These are phyloP conservation scores for Drosophila silvestris DNA, from an alignment of 2,888 invertebrate genomes.

Conservation along the genomic window DNA sequence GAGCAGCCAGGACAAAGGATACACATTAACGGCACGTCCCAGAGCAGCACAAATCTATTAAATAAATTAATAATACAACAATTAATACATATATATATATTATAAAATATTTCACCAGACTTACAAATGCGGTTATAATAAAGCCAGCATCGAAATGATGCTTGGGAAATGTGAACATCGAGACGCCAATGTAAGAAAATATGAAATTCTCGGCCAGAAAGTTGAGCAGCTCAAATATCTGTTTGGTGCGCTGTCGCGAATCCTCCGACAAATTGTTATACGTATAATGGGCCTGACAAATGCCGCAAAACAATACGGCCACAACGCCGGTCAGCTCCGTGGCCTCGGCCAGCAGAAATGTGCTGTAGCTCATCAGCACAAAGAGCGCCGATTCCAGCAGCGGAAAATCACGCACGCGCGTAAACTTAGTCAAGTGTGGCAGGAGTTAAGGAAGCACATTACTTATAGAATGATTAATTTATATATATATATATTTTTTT, in stretches of 20 bases:
- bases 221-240: constrained; percentile 96
- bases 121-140: constrained; percentile 96
- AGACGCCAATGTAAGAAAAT: constrained; percentile 99
- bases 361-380: constrained; percentile 98
- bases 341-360: constrained; percentile 98
- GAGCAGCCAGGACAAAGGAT: constrained; percentile 95
- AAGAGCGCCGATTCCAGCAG: constrained; percentile 97
- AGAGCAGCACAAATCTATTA: constrained; percentile 93
- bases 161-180: constrained; percentile 98
- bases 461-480: neutral
- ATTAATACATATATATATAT: neutral
- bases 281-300: constrained; percentile 99
- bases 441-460: constrained; percentile 77
- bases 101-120: constrained; percentile 37
- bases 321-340: constrained; percentile 98
- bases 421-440: constrained; percentile 95
- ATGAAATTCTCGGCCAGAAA: constrained; percentile 99
- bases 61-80: neutral
- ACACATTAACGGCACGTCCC: constrained; percentile 97
- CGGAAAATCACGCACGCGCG: constrained; percentile 97
- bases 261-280: constrained; percentile 97
- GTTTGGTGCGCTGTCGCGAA: constrained; percentile 94
- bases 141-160: constrained; percentile 97
- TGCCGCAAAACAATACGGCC: constrained; percentile 98
- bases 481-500: neutral